Evolutionary conservation across 2,113 vertebrate species (phyloP).

Genomic region (Pangasianodon gigas): DNA sequence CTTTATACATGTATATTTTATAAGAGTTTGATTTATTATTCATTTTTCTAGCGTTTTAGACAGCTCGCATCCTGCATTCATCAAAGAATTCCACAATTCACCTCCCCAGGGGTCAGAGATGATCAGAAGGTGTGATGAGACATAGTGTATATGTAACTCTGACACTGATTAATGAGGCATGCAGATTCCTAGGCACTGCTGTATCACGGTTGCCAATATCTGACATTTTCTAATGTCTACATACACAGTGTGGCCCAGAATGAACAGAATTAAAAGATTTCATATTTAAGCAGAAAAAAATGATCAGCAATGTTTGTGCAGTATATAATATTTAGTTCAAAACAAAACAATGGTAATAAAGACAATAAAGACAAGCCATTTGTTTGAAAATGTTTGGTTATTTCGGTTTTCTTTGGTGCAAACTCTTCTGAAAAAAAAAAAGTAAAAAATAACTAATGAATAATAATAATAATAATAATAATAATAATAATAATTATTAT

Average conservation of each 20-base stretch:
- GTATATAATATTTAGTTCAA: background rate
- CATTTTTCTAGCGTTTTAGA: conserved; percentile 35
- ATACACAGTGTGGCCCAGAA: background rate
- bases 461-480: too few species aligned
- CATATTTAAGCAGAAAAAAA: background rate
- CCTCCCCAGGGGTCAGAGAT: conserved; percentile 28
- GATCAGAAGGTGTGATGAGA: conserved; percentile 34
- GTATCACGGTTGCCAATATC: background rate
- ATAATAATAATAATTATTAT: background rate
- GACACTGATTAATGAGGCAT: conserved; percentile 36
- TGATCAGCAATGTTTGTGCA: background rate
- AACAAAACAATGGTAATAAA: background rate
- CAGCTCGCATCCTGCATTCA: conserved; percentile 32
- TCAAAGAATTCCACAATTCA: conserved; percentile 40
- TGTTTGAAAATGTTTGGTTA: background rate
- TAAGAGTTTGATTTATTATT: conserved; percentile 49
- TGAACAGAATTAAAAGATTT: background rate
- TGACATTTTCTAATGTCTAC: background rate
- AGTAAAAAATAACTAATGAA: background rate
- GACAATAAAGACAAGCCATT: background rate
- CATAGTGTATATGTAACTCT: conserved; percentile 13
- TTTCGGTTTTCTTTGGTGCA: background rate
- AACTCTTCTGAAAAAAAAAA: background rate
- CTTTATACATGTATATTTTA: conserved; percentile 46
- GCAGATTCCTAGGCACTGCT: conserved; percentile 27